Conservation (phyloP, 2,113 vertebrate species). For the Callithrix jacchus region DNA sequence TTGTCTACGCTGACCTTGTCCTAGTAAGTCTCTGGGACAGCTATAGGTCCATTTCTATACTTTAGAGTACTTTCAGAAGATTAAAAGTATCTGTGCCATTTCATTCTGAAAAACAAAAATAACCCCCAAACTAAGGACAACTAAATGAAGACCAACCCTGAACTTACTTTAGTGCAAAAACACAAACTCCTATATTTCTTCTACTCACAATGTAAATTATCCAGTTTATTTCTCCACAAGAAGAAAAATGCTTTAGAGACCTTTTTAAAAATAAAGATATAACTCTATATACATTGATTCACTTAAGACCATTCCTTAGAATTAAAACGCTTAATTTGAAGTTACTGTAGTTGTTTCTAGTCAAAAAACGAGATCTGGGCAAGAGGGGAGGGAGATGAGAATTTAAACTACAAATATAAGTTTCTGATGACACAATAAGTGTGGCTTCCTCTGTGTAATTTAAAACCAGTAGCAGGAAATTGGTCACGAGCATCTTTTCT, state of each 20-base stretch:
- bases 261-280: neutral
- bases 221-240: too few species aligned
- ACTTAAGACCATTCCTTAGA: neutral
- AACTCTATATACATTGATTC: neutral
- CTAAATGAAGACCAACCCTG: neutral
- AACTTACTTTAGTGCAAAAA: neutral
- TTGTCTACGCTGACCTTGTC: neutral
- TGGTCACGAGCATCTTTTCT: neutral
- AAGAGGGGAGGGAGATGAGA: neutral
- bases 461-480: neutral
- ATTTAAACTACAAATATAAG: slow-evolving; percentile 25
- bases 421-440: neutral
- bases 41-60: neutral
- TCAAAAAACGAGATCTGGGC: neutral
- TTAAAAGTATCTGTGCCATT: neutral
- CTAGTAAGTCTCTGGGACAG: neutral
- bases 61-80: neutral
- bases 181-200: neutral
- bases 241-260: neutral
- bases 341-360: neutral
- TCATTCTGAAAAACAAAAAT: neutral
- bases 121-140: neutral
- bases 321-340: neutral
- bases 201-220: neutral
- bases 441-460: slow-evolving; percentile 16